phyloP scores from a whole-genome alignment of 2,113 vertebrate species.

The Trochalopteron elliotii region DNA sequence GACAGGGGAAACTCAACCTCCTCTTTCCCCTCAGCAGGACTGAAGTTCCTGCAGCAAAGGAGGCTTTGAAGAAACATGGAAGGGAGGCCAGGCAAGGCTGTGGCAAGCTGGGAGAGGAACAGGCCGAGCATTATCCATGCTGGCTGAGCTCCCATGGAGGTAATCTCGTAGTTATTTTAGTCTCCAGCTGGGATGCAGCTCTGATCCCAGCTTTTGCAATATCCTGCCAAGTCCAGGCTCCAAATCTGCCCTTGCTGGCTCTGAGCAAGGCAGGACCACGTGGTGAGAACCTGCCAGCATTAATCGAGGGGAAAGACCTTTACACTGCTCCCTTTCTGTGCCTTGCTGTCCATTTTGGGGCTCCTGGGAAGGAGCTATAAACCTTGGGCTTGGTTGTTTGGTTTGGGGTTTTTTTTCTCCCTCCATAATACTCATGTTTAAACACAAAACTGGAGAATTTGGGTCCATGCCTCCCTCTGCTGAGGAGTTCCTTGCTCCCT shows the following conservation, averaged over 20 bases:
- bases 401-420: neutral
- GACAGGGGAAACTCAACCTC: neutral
- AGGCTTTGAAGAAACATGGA: neutral
- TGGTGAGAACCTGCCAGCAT: neutral
- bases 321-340: neutral
- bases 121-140: neutral
- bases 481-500: neutral
- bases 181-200: conserved; percentile 16
- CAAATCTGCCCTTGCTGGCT: neutral
- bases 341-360: neutral
- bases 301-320: neutral
- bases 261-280: accelerated
- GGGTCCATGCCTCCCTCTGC: neutral
- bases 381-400: neutral
- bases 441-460: neutral
- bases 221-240: neutral
- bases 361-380: neutral
- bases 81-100: neutral
- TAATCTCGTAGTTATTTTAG: conserved; percentile 38
- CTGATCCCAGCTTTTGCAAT: conserved; percentile 9
- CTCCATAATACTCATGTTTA: neutral
- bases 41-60: neutral
- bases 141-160: neutral
- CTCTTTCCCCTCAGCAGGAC: neutral
- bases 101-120: neutral